A percentile compares a stretch with the other conserved stretches of the same genome.
phyloP scores from a whole-genome alignment of 64 coral and sea anemone species.

The Montipora capricornis region DNA sequence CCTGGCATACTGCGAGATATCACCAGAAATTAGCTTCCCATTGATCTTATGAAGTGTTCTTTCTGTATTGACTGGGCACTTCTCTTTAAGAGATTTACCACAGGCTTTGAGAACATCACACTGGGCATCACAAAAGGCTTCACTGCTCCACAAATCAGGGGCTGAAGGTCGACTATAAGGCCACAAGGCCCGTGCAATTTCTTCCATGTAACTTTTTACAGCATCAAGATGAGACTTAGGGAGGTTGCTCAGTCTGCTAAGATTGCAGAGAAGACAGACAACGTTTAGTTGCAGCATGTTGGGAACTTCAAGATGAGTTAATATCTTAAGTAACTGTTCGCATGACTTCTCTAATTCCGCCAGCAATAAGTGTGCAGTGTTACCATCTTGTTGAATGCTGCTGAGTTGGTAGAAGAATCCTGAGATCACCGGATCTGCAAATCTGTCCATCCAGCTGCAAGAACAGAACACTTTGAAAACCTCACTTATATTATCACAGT shows the following conservation, averaged over 20 bases:
- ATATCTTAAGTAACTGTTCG: slow-evolving; percentile 7
- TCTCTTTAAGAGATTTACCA: slow-evolving; percentile 27
- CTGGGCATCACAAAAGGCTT: slow-evolving; percentile 44
- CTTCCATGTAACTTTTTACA: slow-evolving; percentile 48
- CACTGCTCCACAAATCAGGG: slow-evolving; percentile 25
- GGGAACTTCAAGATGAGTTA: slow-evolving; percentile 36
- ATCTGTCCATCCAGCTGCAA: slow-evolving; percentile 29
- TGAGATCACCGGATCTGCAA: not conserved
- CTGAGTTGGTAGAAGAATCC: slow-evolving; percentile 29
- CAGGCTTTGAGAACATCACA: slow-evolving; percentile 48
- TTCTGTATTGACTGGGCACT: slow-evolving; percentile 45
- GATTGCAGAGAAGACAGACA: slow-evolving; percentile 27
- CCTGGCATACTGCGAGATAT: slow-evolving; percentile 30
- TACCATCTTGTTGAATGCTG: not conserved
- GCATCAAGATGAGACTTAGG: slow-evolving; percentile 1
- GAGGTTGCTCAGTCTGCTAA: not conserved
- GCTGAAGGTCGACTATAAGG: slow-evolving; percentile 23
- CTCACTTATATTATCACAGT: not conserved
- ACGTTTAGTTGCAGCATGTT: slow-evolving; percentile 32
- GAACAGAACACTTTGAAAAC: slow-evolving; percentile 33
- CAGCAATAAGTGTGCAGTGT: not conserved
- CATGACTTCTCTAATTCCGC: slow-evolving; percentile 23
- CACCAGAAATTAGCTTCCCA: slow-evolving; percentile 6
- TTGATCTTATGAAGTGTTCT: slow-evolving; percentile 27
- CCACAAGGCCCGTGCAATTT: slow-evolving; percentile 43